These are phyloP conservation scores for Aleiodes testaceus DNA, from an alignment of 2,888 invertebrate genomes.

Conservation along the genomic window DNA sequence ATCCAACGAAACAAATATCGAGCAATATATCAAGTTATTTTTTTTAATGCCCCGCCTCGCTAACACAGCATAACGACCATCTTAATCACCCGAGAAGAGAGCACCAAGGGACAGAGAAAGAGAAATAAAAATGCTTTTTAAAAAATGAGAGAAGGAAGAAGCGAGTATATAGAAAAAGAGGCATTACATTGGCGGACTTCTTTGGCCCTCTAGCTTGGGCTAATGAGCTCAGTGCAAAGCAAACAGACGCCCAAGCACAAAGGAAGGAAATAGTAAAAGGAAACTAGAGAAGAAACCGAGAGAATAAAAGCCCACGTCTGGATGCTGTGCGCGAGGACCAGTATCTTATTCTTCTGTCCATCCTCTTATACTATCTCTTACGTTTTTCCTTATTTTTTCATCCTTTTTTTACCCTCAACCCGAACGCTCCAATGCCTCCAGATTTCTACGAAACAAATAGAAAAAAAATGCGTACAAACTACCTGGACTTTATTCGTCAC, in stretches of 20 bases:
- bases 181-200: constrained; percentile 42
- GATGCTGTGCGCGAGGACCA: constrained; percentile 24
- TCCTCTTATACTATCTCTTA: constrained; percentile 22
- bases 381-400: constrained; percentile 11
- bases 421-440: neutral
- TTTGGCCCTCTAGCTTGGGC: constrained; percentile 38
- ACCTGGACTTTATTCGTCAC: constrained; percentile 33
- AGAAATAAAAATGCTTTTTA: constrained; percentile 5
- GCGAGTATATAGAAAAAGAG: constrained; percentile 10
- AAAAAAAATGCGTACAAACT: constrained; percentile 17
- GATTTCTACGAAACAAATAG: constrained; percentile 24
- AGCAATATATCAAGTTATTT: constrained; percentile 54
- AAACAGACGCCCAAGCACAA: constrained; percentile 56
- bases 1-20: constrained; percentile 57
- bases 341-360: constrained; percentile 31
- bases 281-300: constrained; percentile 43
- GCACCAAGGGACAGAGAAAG: constrained; percentile 18
- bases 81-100: constrained; percentile 55
- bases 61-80: constrained; percentile 60
- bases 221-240: constrained; percentile 62
- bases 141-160: constrained; percentile 29
- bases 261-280: constrained; percentile 52
- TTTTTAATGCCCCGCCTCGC: constrained; percentile 55
- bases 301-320: constrained; percentile 37
- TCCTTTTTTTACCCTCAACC: neutral